These are phyloP conservation scores for Austrolebias charrua DNA, from an alignment of 2,797 vertebrate species.

Conservation along the genomic window DNA sequence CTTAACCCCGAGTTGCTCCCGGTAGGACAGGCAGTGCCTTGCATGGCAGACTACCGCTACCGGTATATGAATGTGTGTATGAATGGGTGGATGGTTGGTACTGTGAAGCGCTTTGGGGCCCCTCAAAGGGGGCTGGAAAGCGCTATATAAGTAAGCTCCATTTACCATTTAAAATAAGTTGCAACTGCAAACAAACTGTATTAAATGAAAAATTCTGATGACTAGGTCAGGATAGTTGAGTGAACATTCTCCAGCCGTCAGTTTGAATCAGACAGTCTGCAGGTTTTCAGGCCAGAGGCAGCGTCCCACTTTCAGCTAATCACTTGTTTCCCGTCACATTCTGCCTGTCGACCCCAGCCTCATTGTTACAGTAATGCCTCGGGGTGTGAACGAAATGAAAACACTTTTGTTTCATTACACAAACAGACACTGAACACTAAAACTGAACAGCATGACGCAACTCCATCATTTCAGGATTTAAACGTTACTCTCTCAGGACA, in stretches of 20 bases:
- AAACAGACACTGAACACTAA: neutral
- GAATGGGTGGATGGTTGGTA: too few species aligned
- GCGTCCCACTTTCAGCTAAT: conserved; percentile 36
- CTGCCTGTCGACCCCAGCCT: conserved; percentile 29
- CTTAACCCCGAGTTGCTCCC: too few species aligned
- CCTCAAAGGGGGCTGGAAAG: too few species aligned
- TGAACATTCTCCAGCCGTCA: neutral
- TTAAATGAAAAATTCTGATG: neutral
- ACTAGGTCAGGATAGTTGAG: neutral
- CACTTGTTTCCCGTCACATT: conserved; percentile 48
- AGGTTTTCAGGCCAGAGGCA: conserved; percentile 16
- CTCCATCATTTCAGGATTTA: neutral
- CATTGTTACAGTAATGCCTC: conserved; percentile 7
- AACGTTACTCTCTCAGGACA: neutral
- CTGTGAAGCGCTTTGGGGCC: too few species aligned
- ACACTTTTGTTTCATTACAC: neutral
- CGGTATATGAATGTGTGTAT: too few species aligned
- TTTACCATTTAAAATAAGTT: too few species aligned
- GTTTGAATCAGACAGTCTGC: neutral
- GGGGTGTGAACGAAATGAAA: neutral
- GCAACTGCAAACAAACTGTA: neutral
- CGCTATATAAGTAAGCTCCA: too few species aligned
- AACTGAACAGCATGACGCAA: neutral
- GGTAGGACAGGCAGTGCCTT: too few species aligned
- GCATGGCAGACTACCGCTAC: too few species aligned